Conservation (phyloP, 2,113 vertebrate species). For the Micronisus gabar region DNA sequence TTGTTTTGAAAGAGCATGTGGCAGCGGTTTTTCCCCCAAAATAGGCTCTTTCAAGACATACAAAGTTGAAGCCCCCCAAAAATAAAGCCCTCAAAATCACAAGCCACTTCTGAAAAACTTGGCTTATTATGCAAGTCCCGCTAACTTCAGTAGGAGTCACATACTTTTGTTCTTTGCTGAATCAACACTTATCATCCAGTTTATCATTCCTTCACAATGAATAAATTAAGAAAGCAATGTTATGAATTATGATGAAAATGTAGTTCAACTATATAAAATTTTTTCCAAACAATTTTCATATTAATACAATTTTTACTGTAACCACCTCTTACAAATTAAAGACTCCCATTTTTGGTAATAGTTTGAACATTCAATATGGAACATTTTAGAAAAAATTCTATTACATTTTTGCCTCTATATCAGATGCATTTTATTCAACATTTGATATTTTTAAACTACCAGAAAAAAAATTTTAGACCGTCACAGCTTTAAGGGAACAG, state of each 20-base stretch:
- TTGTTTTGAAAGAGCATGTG: not conserved
- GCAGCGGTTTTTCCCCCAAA: not conserved
- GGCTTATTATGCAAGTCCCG: not conserved
- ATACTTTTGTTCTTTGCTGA: not conserved
- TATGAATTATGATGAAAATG: not conserved
- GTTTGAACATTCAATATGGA: not conserved
- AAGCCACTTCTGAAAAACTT: not conserved
- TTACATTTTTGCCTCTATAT: not conserved
- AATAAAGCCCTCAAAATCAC: not conserved
- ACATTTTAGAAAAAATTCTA: not conserved
- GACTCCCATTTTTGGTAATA: not conserved
- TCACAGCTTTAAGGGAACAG: not conserved
- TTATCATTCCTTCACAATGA: not conserved
- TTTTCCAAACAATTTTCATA: not conserved
- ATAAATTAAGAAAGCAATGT: not conserved
- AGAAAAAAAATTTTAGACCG: not conserved
- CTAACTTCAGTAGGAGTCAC: not conserved
- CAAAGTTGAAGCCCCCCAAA: not conserved
- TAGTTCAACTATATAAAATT: not conserved
- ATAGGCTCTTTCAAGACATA: not conserved
- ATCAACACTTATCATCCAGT: not conserved
- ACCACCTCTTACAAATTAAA: not conserved
- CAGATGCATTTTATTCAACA: not conserved
- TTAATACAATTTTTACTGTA: not conserved
- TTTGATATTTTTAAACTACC: not conserved